phyloP scores from a whole-genome alignment of 1,140 invertebrate species.

The silkworm (Bombyx mori) region DNA sequence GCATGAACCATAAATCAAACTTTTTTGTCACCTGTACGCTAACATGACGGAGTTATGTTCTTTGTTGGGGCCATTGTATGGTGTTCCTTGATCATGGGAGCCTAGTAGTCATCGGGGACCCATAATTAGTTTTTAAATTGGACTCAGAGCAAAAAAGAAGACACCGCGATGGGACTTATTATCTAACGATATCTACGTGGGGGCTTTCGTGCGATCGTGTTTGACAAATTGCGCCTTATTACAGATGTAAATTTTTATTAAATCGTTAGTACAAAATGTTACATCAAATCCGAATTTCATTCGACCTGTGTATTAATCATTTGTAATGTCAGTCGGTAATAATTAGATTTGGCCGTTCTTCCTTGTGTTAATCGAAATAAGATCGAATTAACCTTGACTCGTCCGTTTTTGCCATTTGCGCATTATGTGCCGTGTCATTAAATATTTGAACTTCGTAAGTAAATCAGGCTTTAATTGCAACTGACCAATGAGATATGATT shows the following conservation, averaged over 20 bases:
- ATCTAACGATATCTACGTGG: slow-evolving; percentile 40
- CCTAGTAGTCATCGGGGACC: slow-evolving; percentile 46
- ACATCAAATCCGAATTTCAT: slow-evolving; percentile 13
- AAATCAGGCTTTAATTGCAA: too few species aligned
- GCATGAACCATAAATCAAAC: slow-evolving; percentile 49
- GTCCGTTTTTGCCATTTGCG: slow-evolving; percentile 2
- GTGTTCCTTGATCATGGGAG: slow-evolving; percentile 42
- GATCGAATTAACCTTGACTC: slow-evolving; percentile 6
- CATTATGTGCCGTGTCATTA: not conserved
- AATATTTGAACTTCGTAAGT: too few species aligned
- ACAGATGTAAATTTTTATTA: slow-evolving; percentile 32
- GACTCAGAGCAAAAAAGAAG: slow-evolving; percentile 40
- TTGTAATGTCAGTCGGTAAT: slow-evolving; percentile 6
- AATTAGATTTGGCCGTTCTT: slow-evolving; percentile 5
- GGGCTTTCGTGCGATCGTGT: slow-evolving; percentile 48
- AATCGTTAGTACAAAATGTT: slow-evolving; percentile 27
- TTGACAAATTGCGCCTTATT: slow-evolving; percentile 49
- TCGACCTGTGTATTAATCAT: slow-evolving; percentile 15
- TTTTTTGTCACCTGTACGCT: slow-evolving; percentile 58
- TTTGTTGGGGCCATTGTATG: slow-evolving; percentile 47
- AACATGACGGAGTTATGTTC: slow-evolving; percentile 64
- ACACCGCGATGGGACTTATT: slow-evolving; percentile 33
- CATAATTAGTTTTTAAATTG: slow-evolving; percentile 68
- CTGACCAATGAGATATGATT: too few species aligned
- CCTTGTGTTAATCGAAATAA: slow-evolving; percentile 3